Percentiles rank a stretch among this genome's conserved stretches.
Conservation (phyloP, 2,113 vertebrate genomes). For the Pygoscelis adeliae region DNA sequence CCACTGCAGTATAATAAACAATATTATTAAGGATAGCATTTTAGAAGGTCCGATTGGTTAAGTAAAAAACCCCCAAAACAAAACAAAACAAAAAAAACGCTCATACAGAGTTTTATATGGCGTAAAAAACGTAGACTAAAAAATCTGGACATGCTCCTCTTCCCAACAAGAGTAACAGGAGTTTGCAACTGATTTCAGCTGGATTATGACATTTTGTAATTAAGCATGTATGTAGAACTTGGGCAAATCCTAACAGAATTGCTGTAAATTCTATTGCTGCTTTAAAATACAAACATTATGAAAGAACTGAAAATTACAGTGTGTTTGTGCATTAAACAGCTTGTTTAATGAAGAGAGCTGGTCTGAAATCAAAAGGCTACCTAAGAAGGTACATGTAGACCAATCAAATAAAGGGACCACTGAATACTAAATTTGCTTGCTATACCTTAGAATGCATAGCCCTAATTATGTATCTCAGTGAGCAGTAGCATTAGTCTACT, state of each 20-base stretch:
- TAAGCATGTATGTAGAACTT: not conserved
- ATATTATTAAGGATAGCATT: not conserved
- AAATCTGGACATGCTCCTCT: not conserved
- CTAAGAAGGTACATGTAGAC: not conserved
- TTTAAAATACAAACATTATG: not conserved
- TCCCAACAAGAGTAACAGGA: not conserved
- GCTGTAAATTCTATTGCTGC: not conserved
- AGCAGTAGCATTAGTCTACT: not conserved
- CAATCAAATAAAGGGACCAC: not conserved
- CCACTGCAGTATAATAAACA: not conserved
- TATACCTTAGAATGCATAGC: not conserved
- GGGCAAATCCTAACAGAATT: not conserved
- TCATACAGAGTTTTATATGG: not conserved
- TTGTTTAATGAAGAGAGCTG: not conserved
- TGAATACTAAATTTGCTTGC: not conserved
- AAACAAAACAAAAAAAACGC: not conserved
- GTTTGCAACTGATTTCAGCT: not conserved
- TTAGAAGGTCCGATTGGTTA: not conserved
- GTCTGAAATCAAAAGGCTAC: not conserved
- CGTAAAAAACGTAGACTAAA: not conserved
- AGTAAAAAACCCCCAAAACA: not conserved
- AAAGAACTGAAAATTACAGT: not conserved
- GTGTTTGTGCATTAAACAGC: not conserved
- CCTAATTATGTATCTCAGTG: not conserved
- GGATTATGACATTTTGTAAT: not conserved